Conservation (phyloP, 2,113 vertebrate genomes). For the Uropsilus gracilis region DNA sequence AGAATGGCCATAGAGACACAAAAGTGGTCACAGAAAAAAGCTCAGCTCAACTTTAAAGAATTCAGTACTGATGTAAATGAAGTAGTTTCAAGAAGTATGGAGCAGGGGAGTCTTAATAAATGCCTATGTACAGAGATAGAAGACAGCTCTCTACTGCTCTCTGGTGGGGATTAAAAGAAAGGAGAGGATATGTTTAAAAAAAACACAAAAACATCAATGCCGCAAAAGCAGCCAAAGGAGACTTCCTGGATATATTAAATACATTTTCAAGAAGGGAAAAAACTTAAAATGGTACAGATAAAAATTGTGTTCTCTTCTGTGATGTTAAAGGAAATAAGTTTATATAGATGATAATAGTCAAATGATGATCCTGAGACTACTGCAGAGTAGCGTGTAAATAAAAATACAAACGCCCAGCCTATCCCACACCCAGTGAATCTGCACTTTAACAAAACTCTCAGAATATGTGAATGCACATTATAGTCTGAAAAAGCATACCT, state of each 20-base stretch:
- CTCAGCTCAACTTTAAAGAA: not conserved
- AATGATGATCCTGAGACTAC: not conserved
- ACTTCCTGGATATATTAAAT: not conserved
- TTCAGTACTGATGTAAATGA: not conserved
- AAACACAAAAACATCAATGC: not conserved
- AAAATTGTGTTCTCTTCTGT: not conserved
- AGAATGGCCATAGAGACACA: not conserved
- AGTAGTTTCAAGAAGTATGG: not conserved
- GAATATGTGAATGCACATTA: not conserved
- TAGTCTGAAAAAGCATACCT: not conserved
- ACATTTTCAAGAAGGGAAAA: slow-evolving; percentile 22
- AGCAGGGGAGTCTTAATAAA: not conserved
- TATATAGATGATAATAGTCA: not conserved
- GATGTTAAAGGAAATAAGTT: not conserved
- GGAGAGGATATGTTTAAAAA: not conserved
- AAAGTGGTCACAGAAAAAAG: not conserved
- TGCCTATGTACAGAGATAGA: not conserved
- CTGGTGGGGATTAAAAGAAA: slow-evolving; percentile 30
- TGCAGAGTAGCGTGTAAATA: not conserved
- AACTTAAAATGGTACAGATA: not conserved
- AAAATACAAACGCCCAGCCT: not conserved
- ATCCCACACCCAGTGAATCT: not conserved
- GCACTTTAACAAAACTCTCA: not conserved
- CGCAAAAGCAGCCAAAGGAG: not conserved
- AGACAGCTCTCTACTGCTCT: slow-evolving; percentile 27